phyloP scores from a whole-genome alignment of 2,888 invertebrate genomes.

The Plebejus anna region DNA sequence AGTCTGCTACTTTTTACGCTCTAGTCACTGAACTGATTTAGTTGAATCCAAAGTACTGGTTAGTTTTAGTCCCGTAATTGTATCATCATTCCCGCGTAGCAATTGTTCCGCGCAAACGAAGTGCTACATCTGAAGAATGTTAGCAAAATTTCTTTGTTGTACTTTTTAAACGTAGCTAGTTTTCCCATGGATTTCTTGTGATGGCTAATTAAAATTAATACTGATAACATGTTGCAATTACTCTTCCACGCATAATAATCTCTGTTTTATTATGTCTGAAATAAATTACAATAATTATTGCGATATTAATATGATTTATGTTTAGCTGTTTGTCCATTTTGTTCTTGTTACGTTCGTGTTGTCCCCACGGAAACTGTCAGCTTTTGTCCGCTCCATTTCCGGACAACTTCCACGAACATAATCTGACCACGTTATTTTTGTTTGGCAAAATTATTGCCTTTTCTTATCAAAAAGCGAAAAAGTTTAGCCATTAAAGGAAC shows the following conservation, averaged over 20 bases:
- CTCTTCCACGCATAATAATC: constrained; percentile 7
- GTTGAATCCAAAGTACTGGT: neutral
- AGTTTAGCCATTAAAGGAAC: neutral
- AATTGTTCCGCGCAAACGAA: neutral
- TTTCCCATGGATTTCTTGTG: neutral
- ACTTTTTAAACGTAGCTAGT: neutral
- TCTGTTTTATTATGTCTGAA: neutral
- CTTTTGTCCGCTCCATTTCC: constrained; percentile 72
- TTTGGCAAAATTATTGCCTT: constrained; percentile 6
- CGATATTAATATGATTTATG: constrained; percentile 58
- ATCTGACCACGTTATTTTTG: constrained; percentile 40
- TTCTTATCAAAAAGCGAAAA: constrained; percentile 3
- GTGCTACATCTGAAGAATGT: too few relatives aligned
- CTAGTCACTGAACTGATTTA: too few relatives aligned
- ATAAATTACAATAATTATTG: constrained; percentile 13
- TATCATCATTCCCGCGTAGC: neutral
- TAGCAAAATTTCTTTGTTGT: neutral
- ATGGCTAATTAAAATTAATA: neutral
- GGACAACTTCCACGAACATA: constrained; percentile 53
- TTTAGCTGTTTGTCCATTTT: constrained; percentile 51
- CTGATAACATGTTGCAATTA: neutral
- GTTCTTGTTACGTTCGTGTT: constrained; percentile 40
- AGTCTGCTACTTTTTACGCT: too few relatives aligned
- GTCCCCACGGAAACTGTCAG: constrained; percentile 65
- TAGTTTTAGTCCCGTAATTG: too few relatives aligned